Evolutionary conservation across 1,140 invertebrate genomes (phyloP).

Genomic region (Cotesia typhae): DNA sequence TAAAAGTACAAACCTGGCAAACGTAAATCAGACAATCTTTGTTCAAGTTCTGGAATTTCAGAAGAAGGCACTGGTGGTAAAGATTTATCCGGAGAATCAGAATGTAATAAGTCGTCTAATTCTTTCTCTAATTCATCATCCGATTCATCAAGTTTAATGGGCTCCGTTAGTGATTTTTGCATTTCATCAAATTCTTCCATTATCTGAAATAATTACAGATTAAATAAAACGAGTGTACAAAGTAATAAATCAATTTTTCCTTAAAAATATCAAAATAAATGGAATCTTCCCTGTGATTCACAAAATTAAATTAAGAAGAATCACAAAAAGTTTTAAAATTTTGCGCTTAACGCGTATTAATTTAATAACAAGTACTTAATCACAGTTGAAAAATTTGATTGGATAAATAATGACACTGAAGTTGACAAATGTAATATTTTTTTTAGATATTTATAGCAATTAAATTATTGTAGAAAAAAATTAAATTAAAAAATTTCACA

Average conservation of each 20-base stretch:
- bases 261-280: too few relatives aligned
- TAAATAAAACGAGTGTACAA: background rate
- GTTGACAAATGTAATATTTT: too few relatives aligned
- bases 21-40: conserved; percentile 37
- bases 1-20: too few relatives aligned
- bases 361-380: conserved; percentile 14
- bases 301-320: too few relatives aligned
- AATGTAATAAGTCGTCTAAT: conserved; percentile 50
- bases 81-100: conserved; percentile 17
- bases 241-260: background rate
- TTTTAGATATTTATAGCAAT: too few relatives aligned
- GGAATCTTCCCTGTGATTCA: too few relatives aligned
- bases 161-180: conserved; percentile 52
- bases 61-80: conserved; percentile 18
- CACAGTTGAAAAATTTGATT: conserved; percentile 26
- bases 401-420: background rate
- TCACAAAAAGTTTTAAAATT: too few relatives aligned
- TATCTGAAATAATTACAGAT: conserved; percentile 44
- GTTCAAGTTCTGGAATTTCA: conserved; percentile 34
- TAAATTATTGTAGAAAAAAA: too few relatives aligned
- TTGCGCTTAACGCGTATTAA: too few relatives aligned
- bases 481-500: too few relatives aligned
- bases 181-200: conserved; percentile 60
- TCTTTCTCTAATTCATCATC: conserved; percentile 63
- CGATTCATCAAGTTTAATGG: conserved; percentile 40